Base-by-base conservation (phyloP, 2,888 invertebrate genomes). In the Eilema sororculum region DNA sequence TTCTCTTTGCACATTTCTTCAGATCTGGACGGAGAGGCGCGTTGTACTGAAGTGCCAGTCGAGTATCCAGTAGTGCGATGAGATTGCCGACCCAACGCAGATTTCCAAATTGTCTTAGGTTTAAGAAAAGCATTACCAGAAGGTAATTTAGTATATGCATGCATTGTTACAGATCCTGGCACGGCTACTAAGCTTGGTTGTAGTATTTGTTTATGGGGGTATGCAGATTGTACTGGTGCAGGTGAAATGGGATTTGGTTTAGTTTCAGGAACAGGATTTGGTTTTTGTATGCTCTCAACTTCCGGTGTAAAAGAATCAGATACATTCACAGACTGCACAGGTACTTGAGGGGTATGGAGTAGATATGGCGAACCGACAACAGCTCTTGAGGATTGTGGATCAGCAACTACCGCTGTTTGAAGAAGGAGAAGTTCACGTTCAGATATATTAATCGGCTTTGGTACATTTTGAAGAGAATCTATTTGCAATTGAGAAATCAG, bases 1-100 rank as follows among this genome's bases (percentile, higher is more conserved):
- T 46, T 68, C 57, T 75, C 65, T 56, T 62, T 66, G 69, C 87
- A 87, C 22, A 73, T 68, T 0, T 63, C 56, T 57, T 62, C 68
- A 12, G 65, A 58, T 70, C n/a, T 65, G 52, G 65, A 37, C n/a
- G 73, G 67, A 56, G 20, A 37, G 25, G 24, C n/a, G 30, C 22
- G 65, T 22, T 22, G 56, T 22, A 22, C 28, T 25, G 59, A 59
- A 59, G 8, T 56, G 8, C 3, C 33, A 37, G 37, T 33, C 20
- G 65, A 4, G 37, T 22, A 57, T 33, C 30, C 10, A 6, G 65
- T 56, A 37, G 57, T 20, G 24, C 57, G 30, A 28, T 6, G 22
- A n/a, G 22, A 20, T 37, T 56, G 16, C 20, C 56, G 57, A 52
- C 30, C 65, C 33, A 24, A 65, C 9, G 24, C 24, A 4, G 16